Evolutionary conservation across 2,888 invertebrate genomes (phyloP), one percentile per base, ranked within the genome.

Genomic region (Tanytarsus gracilentus): DNA sequence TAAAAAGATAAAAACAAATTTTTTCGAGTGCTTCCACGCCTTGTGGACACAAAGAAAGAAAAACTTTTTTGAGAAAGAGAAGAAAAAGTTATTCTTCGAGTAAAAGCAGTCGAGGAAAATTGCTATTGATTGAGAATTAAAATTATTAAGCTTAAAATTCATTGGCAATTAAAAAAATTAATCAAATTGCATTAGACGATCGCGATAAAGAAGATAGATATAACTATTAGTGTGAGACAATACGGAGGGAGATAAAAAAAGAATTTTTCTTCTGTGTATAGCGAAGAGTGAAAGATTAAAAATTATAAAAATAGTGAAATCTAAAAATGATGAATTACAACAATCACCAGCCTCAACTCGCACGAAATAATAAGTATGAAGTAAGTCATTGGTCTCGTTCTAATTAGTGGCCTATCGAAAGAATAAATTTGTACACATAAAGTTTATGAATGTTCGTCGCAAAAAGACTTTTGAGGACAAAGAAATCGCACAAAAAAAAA

Each of bases 311-410:
- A n/a, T 44, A 44, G 44, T 44, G 21, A 44, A 44, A 27, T 48
- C 14, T 21, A 39, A 40, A 39, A 56, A 58, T 58, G 58, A 58
- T 58, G 58, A 58, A 58, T 58, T 58, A 58, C 21, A 58, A 58
- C 26, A 58, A 29, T 18, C 44, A 58, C 30, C 58, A 58, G 30
- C 44, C 27, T 48, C 44, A 58, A 48, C 44, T 58, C 14, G 53
- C 30, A 39, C 14, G 58, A 11, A 48, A 27, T 29, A 58, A 40
- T 27, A 58, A 58, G 21, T 58, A 58, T 29, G 58, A 58, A 48
- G 58, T 58, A 29, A 30, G 14, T 36, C 18, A 44, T 23, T 44
- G 21, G 18, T 44, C 44, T 44, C 23, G 21, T 51, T 27, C 29
- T 25, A 21, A 49, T 36, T 7, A 11, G 2, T 23, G n/a, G 5